These are phyloP conservation scores for Macropis europaea DNA, from an alignment of 2,888 invertebrate species.

Conservation along the genomic window DNA sequence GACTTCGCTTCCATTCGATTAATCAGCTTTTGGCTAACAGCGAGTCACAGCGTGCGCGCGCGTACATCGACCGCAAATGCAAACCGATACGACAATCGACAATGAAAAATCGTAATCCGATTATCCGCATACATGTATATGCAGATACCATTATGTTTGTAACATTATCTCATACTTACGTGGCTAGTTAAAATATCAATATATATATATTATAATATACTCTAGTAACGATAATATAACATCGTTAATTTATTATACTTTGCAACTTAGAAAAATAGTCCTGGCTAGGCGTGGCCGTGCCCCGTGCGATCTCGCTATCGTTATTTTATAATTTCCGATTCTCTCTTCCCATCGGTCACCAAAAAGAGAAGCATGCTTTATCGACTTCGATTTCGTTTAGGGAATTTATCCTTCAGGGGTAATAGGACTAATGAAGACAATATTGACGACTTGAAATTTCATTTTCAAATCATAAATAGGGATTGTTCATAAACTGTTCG, in stretches of 20 bases:
- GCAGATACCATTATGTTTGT: conserved; percentile 63
- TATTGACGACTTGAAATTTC: no score
- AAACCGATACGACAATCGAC: conserved; percentile 44
- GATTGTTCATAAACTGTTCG: no score
- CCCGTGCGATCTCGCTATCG: conserved; percentile 59
- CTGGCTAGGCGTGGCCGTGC: conserved; percentile 73
- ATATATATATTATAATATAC: conserved; percentile 77
- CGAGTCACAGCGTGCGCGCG: conserved; percentile 40
- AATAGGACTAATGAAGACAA: not conserved
- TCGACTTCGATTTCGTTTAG: not conserved
- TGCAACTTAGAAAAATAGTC: conserved; percentile 80
- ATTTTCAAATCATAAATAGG: no score
- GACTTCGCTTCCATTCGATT: conserved; percentile 15
- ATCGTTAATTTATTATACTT: conserved; percentile 78
- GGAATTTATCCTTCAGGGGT: conserved; percentile 4
- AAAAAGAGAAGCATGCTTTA: not conserved
- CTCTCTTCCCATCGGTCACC: not conserved
- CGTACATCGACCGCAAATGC: conserved; percentile 48
- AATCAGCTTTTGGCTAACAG: conserved; percentile 28
- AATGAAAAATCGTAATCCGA: conserved; percentile 23
- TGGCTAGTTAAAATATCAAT: conserved; percentile 77
- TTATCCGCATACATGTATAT: conserved; percentile 33
- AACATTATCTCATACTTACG: conserved; percentile 72
- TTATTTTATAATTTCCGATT: not conserved
- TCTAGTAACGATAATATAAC: conserved; percentile 80